Evolutionary conservation across 2,888 invertebrate species (phyloP), one percentile per base, ranked within the genome.

Genomic region (Heliconius ismenius): DNA sequence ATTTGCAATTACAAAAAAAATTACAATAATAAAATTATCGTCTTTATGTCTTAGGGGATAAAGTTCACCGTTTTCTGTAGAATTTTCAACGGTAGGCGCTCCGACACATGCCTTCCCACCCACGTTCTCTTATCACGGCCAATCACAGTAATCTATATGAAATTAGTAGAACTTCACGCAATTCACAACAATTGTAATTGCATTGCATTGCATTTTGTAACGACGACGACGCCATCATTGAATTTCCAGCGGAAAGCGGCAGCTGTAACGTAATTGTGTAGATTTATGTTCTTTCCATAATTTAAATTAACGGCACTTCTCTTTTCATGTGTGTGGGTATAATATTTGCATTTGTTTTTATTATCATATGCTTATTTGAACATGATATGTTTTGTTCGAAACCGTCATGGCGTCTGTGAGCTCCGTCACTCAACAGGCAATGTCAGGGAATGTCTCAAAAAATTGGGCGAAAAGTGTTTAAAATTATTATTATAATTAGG

Each of bases 131-230:
- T 60, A 82, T 78, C 81, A 78, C 81, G 80, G 83, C 91, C 92
- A 92, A 92, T 92, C 91, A 89, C 87, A 86, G 86, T 86, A 85
- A 88, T 87, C 87, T 88, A 87, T 87, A 88, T 83, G 86, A 90
- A 90, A 90, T 91, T 89, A 89, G 76, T 62, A 67, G 86, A 90
- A 88, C 87, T 88, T 87, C 86, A 86, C 87, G 86, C 87, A 86
- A 85, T 84, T 84, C 83, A 85, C 86, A 84, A 86, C 86, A 86
- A 89, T 86, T 85, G 83, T 80, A 43, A 83, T n/a, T n/a, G n/a
- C n/a, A n/a, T n/a, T n/a, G n/a, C n/a, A n/a, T n/a, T 83, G n/a
- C 81, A 84, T 86, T 86, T 79, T 84, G 85, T 87, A 86, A 54
- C 54, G 43, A 86, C 83, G 86, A 84, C 85, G 74, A 79, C 79